Evolutionary conservation across 1,140 invertebrate genomes (phyloP).

Genomic region (Temnothorax longispinosus): DNA sequence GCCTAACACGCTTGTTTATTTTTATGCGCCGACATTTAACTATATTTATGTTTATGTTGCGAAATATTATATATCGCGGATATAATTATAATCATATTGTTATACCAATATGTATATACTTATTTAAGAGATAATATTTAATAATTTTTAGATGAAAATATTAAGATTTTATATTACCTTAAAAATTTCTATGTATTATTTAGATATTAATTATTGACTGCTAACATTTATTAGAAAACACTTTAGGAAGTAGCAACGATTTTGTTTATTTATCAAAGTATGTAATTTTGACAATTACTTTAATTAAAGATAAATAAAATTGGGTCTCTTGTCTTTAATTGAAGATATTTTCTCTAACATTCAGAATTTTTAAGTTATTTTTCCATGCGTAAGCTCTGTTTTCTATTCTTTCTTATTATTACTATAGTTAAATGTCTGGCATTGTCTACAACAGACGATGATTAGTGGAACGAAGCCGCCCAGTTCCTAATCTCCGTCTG

Average conservation of each 20-base stretch:
- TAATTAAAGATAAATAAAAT: not conserved
- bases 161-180: not conserved
- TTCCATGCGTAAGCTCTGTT: too few relatives aligned
- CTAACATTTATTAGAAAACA: not conserved
- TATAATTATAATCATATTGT: constrained; percentile 14
- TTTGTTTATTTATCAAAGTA: not conserved
- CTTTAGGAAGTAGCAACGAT: not conserved
- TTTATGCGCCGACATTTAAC: not conserved
- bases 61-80: not conserved
- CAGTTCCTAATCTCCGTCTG: constrained; percentile 51
- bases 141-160: not conserved
- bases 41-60: not conserved
- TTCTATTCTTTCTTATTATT: not conserved
- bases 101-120: not conserved
- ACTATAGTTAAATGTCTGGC: not conserved
- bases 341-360: not conserved
- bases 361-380: not conserved
- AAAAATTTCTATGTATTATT: not conserved
- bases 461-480: constrained; percentile 46
- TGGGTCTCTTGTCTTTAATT: not conserved
- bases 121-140: constrained; percentile 12
- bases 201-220: not conserved
- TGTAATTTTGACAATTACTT: not conserved
- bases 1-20: not conserved
- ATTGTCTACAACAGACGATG: not conserved